A percentile compares a stretch with the other conserved stretches of the same genome.
phyloP scores from a whole-genome alignment of 2,113 vertebrate genomes.

The Rhynchomys soricoides region DNA sequence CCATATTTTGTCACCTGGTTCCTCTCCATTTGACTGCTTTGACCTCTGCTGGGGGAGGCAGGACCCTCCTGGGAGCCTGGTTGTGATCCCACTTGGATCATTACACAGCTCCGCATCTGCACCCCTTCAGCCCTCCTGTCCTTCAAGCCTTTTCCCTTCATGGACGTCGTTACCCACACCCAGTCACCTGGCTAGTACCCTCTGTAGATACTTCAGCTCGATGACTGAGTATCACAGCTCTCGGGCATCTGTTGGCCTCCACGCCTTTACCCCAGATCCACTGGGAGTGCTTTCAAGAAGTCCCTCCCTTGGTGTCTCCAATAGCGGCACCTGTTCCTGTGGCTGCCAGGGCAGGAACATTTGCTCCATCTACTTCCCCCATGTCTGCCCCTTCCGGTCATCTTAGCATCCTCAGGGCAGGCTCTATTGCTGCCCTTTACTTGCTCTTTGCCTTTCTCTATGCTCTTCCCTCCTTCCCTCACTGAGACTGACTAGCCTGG shows the following conservation, averaged over 20 bases:
- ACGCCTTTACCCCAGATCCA: no score
- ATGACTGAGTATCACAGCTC: background rate
- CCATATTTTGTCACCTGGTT: accelerated
- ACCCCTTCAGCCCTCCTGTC: background rate
- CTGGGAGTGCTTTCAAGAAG: background rate
- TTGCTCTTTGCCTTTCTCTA: no score
- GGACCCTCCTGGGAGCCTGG: background rate
- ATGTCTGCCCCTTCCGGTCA: accelerated
- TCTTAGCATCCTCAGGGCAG: background rate
- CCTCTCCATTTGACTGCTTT: no score
- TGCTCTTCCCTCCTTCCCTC: background rate
- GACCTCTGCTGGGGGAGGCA: background rate
- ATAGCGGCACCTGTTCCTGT: accelerated
- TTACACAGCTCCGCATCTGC: background rate
- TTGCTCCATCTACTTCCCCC: accelerated
- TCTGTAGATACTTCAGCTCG: background rate
- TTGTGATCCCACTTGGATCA: background rate
- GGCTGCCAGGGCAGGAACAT: accelerated
- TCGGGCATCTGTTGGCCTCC: background rate
- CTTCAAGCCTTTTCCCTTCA: background rate
- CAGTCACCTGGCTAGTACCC: background rate
- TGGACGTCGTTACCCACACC: background rate
- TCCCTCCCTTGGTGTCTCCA: background rate
- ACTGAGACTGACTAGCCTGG: background rate
- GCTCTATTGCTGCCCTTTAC: background rate